Evolutionary conservation across 2,888 invertebrate genomes (phyloP).

Genomic region (Macaria notata): DNA sequence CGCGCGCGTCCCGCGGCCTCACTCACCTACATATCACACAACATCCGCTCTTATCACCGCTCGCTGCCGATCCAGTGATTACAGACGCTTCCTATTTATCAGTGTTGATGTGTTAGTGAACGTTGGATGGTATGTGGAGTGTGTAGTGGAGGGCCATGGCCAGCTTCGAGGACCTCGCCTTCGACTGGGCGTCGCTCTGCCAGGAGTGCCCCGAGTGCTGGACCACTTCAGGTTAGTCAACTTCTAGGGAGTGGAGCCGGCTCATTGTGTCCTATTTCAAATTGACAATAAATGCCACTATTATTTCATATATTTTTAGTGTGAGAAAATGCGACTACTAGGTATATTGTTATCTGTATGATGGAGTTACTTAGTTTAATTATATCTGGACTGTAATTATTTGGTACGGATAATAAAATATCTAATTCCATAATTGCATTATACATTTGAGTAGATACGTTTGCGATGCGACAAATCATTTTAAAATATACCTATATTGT

Average conservation of each 20-base stretch:
- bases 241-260: slow-evolving; percentile 19
- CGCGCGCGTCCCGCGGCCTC: slow-evolving; percentile 52
- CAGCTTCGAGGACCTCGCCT: slow-evolving; percentile 84
- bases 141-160: slow-evolving; percentile 77
- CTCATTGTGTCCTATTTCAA: no score
- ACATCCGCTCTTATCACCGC: slow-evolving; percentile 42
- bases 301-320: no score
- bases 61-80: slow-evolving; percentile 29
- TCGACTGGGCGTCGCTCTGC: slow-evolving; percentile 85
- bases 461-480: no score
- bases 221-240: slow-evolving; percentile 83
- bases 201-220: slow-evolving; percentile 84
- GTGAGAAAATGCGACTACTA: no score
- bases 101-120: slow-evolving; percentile 62
- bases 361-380: no score
- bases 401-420: no score
- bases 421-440: no score
- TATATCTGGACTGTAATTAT: no score
- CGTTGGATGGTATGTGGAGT: slow-evolving; percentile 54
- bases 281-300: no score
- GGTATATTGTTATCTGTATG: no score
- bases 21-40: slow-evolving; percentile 35
- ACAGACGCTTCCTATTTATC: slow-evolving; percentile 21
- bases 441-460: no score
- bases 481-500: no score